A percentile compares a stretch with the other conserved stretches of the same genome.
Evolutionary conservation across 2,888 invertebrate genomes (phyloP).

Genomic region (Dynastes grantii): DNA sequence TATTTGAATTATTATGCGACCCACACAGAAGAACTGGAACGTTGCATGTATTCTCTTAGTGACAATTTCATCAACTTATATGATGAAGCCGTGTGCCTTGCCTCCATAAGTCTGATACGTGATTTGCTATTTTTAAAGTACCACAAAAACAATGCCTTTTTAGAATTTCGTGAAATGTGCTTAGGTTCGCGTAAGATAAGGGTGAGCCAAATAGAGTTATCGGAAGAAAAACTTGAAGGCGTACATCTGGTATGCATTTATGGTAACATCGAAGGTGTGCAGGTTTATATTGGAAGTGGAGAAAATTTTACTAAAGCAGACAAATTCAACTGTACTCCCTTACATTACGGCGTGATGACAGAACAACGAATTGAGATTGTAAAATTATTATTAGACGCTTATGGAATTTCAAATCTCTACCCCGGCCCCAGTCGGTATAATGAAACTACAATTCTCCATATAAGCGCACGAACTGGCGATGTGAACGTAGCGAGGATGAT

Average conservation of each 20-base stretch:
- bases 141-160: background rate
- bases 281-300: background rate
- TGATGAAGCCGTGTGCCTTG: too few species aligned
- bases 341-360: conserved; percentile 2
- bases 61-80: too few species aligned
- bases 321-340: background rate
- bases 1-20: background rate
- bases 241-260: background rate
- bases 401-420: background rate
- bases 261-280: background rate
- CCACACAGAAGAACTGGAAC: background rate
- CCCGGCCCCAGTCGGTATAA: too few species aligned
- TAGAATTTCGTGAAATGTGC: background rate
- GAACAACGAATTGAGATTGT: background rate
- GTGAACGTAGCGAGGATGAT: background rate
- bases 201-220: background rate
- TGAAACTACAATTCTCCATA: background rate
- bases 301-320: background rate
- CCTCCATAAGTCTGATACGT: too few species aligned
- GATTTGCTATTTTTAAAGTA: background rate
- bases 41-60: too few species aligned
- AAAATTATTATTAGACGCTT: background rate
- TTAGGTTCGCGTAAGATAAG: background rate
- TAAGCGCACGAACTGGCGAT: background rate
- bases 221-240: background rate